These are phyloP conservation scores for Danio jaintianensis DNA, from an alignment of 2,797 vertebrate genomes.

Conservation along the genomic window DNA sequence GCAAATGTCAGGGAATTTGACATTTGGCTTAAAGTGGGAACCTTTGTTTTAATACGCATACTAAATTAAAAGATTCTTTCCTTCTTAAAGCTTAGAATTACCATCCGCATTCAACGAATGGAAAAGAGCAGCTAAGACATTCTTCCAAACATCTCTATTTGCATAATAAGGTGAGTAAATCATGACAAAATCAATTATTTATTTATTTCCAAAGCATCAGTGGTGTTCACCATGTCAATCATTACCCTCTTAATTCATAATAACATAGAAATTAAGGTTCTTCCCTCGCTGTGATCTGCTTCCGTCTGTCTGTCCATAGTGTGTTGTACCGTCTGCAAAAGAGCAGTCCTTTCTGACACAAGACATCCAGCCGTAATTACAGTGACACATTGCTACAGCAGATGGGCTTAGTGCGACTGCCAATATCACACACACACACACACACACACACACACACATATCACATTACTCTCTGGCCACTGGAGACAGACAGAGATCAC, in stretches of 20 bases:
- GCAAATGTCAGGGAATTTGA: too few species aligned
- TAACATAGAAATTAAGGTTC: not conserved
- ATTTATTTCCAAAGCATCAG: too few species aligned
- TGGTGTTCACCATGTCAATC: not conserved
- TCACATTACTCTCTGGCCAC: conserved; percentile 26
- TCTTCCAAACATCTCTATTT: not conserved
- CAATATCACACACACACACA: conserved; percentile 26
- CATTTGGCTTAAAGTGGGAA: too few species aligned
- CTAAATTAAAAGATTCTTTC: too few species aligned
- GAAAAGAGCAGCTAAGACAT: not conserved
- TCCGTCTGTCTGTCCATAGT: too few species aligned
- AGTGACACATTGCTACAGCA: conserved; percentile 46
- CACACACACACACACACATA: conserved; percentile 23
- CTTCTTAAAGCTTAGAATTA: not conserved
- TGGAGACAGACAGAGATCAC: conserved; percentile 35
- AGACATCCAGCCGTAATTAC: conserved; percentile 29
- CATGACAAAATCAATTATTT: not conserved
- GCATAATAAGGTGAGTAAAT: not conserved
- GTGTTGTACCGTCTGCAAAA: too few species aligned
- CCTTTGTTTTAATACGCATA: too few species aligned
- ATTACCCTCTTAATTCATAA: not conserved
- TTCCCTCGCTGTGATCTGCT: not conserved
- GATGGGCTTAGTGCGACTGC: conserved; percentile 34
- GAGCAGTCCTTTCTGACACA: conserved; percentile 49
- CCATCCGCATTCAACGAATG: not conserved